Conservation (phyloP, 2,797 vertebrate genomes). For the Mormyrops attenuatus region DNA sequence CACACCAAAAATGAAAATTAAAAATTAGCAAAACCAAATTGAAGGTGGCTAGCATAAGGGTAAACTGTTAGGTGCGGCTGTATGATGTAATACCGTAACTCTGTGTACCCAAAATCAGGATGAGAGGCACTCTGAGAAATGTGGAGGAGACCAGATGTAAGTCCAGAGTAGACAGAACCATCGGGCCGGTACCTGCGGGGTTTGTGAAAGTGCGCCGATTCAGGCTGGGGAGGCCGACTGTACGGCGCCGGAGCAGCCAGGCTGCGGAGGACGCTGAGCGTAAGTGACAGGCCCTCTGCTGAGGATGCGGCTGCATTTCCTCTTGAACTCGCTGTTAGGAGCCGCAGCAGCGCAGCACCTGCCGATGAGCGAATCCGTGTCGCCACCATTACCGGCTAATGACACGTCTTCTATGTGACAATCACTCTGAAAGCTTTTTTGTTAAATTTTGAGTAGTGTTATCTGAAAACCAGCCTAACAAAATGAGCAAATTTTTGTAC, state of each 20-base stretch:
- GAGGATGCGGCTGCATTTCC: not conserved
- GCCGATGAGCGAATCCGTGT: not conserved
- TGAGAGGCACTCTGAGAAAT: not conserved
- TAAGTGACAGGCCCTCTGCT: not conserved
- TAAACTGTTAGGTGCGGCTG: too few species aligned
- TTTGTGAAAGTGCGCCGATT: not conserved
- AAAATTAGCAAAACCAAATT: not conserved
- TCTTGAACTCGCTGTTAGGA: not conserved
- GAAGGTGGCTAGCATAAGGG: not conserved
- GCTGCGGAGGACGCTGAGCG: not conserved
- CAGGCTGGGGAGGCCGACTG: not conserved
- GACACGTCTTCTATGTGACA: not conserved
- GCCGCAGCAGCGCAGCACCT: not conserved
- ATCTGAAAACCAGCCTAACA: not conserved
- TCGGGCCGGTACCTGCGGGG: not conserved
- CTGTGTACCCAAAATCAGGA: not conserved
- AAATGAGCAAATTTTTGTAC: not conserved
- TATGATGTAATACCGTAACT: not conserved
- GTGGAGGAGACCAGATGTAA: not conserved
- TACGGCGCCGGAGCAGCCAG: not conserved
- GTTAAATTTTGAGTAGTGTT: not conserved
- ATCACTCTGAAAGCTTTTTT: not conserved
- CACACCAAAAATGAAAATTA: not conserved
- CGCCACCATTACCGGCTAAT: not conserved
- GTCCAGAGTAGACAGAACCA: not conserved